Percentiles rank a stretch among this genome's conserved stretches.
These are phyloP conservation scores for Amblyopsis hoosieri DNA, from an alignment of 2,797 vertebrate species.

Conservation along the genomic window DNA sequence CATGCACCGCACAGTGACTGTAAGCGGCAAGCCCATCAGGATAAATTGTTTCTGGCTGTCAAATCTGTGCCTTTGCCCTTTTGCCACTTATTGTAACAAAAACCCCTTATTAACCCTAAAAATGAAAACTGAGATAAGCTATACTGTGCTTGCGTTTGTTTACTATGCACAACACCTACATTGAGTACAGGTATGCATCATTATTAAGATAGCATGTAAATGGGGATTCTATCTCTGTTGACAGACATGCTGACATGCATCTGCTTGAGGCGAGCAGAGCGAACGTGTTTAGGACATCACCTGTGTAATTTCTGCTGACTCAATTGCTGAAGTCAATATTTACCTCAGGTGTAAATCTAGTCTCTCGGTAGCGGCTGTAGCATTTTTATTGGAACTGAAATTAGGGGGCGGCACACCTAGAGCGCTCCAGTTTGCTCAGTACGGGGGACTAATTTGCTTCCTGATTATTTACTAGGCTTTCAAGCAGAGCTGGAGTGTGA, in stretches of 20 bases:
- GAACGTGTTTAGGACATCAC: conserved; percentile 37
- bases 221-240: conserved; percentile 23
- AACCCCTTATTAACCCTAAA: conserved; percentile 44
- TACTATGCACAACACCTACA: conserved; percentile 11
- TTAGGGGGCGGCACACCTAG: conserved; percentile 23
- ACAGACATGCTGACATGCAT: conserved; percentile 33
- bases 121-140: conserved; percentile 20
- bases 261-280: conserved; percentile 19
- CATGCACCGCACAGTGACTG: conserved; percentile 59
- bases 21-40: conserved; percentile 74
- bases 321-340: conserved; percentile 57
- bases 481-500: conserved; percentile 3
- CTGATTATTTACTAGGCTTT: conserved; percentile 33
- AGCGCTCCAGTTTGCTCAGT: conserved; percentile 32
- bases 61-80: conserved; percentile 68
- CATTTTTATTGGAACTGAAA: conserved; percentile 55
- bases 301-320: conserved; percentile 64
- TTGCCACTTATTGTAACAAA: conserved; percentile 55
- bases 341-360: conserved; percentile 55
- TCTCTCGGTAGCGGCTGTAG: conserved; percentile 41
- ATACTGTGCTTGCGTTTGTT: conserved; percentile 30
- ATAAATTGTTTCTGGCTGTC: conserved; percentile 75
- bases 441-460: conserved; percentile 24
- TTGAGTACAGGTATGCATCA: conserved; percentile 11
- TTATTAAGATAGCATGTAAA: conserved; percentile 3